Conservation (phyloP, 1,140 invertebrate genomes). For the Nixonia krombeini region DNA sequence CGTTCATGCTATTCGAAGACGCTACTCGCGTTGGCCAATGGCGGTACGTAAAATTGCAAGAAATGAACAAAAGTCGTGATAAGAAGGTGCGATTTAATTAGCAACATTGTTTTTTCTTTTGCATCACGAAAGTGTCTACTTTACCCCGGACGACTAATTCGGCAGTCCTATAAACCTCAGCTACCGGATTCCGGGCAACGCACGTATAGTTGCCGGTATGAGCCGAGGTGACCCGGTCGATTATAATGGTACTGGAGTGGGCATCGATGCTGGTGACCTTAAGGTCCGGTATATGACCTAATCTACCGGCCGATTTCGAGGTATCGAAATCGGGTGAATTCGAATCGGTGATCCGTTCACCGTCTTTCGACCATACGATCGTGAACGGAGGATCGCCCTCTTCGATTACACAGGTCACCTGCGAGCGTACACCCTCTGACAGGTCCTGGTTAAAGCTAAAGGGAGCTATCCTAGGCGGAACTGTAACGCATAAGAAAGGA, state of each 20-base stretch:
- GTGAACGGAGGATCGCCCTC: conserved; percentile 94
- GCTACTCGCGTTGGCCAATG: not conserved
- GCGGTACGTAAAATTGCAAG: conserved; percentile 1
- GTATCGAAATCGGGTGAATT: conserved; percentile 67
- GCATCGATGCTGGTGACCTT: conserved; percentile 78
- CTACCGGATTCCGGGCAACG: conserved; percentile 87
- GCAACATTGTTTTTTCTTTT: conserved; percentile 16
- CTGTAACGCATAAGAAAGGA: conserved; percentile 73
- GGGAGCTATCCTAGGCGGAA: conserved; percentile 89
- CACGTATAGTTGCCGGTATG: conserved; percentile 93
- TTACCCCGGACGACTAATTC: conserved; percentile 80
- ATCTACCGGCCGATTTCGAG: conserved; percentile 51
- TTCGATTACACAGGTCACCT: conserved; percentile 93
- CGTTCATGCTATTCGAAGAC: conserved; percentile 1
- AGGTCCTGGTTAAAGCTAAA: conserved; percentile 75
- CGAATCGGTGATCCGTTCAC: conserved; percentile 73
- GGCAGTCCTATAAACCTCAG: conserved; percentile 76
- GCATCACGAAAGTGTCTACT: conserved; percentile 46
- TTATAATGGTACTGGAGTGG: conserved; percentile 90
- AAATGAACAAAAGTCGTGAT: conserved; percentile 26
- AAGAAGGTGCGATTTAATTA: conserved; percentile 31
- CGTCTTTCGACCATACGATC: conserved; percentile 89
- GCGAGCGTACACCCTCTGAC: conserved; percentile 91
- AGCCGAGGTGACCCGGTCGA: conserved; percentile 86
- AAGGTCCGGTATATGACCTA: conserved; percentile 53